Conservation (phyloP, 2,113 vertebrate genomes). For the Pagrus major region DNA sequence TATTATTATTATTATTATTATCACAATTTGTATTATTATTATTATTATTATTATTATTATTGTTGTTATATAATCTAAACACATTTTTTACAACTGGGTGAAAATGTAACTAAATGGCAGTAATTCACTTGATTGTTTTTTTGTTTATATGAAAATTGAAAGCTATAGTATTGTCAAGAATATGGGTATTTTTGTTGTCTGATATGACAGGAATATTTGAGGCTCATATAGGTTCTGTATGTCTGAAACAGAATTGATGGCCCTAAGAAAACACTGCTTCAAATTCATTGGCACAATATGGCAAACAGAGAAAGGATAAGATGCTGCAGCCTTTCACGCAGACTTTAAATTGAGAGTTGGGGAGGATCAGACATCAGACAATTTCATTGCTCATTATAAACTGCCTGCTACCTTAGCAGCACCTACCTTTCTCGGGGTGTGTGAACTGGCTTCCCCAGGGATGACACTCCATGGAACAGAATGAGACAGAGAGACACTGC, state of each 20-base stretch:
- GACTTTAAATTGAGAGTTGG: background rate
- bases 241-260: background rate
- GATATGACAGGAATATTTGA: too few species aligned
- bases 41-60: too few species aligned
- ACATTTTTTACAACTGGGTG: background rate
- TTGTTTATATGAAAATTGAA: background rate
- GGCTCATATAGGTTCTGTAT: background rate
- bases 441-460: constrained; percentile 20
- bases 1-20: too few species aligned
- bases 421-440: background rate
- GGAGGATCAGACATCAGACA: background rate
- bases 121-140: background rate
- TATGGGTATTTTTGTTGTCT: too few species aligned
- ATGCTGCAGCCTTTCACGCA: background rate
- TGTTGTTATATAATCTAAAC: too few species aligned
- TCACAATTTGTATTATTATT: too few species aligned
- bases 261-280: background rate
- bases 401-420: background rate
- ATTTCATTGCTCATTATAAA: background rate
- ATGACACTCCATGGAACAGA: constrained; percentile 68
- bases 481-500: constrained; percentile 72
- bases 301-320: background rate
- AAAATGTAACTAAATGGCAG: background rate
- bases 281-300: background rate
- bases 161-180: too few species aligned